Percentiles rank a stretch among this genome's conserved stretches.
These are phyloP conservation scores for Trinectes maculatus DNA, from an alignment of 2,113 vertebrate genomes.

Conservation along the genomic window DNA sequence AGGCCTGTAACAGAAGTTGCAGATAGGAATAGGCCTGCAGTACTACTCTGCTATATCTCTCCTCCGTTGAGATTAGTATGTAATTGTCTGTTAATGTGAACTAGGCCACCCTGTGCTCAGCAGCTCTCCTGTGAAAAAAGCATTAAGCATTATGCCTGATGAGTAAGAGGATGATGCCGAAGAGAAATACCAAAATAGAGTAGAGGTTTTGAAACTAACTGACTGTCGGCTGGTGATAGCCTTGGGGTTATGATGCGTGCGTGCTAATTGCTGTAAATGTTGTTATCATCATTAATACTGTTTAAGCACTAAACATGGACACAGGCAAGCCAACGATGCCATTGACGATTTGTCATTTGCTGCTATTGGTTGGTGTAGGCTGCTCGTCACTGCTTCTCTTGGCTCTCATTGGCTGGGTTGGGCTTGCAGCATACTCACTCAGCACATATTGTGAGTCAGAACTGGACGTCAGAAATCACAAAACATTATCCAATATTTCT, in stretches of 20 bases:
- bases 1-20: slow-evolving; percentile 26
- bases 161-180: too few species aligned
- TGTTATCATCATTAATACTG: too few species aligned
- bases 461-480: slow-evolving; percentile 3
- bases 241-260: too few species aligned
- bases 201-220: too few species aligned
- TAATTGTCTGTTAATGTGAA: slow-evolving; percentile 79
- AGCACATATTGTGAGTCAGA: slow-evolving; percentile 24
- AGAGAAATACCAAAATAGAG: neutral
- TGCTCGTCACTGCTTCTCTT: slow-evolving; percentile 30
- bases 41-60: slow-evolving; percentile 47
- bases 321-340: neutral
- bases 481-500: slow-evolving; percentile 1
- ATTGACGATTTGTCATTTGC: slow-evolving; percentile 36
- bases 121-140: slow-evolving; percentile 43
- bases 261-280: too few species aligned
- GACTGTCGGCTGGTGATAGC: too few species aligned
- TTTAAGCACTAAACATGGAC: neutral
- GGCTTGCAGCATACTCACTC: slow-evolving; percentile 30
- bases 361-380: slow-evolving; percentile 30
- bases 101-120: slow-evolving; percentile 69
- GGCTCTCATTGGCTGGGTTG: slow-evolving; percentile 33
- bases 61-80: slow-evolving; percentile 65
- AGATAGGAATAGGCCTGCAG: slow-evolving; percentile 58
- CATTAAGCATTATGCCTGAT: too few species aligned